Conservation (phyloP, 2,797 vertebrate species). For the Enteromius viviparus region DNA sequence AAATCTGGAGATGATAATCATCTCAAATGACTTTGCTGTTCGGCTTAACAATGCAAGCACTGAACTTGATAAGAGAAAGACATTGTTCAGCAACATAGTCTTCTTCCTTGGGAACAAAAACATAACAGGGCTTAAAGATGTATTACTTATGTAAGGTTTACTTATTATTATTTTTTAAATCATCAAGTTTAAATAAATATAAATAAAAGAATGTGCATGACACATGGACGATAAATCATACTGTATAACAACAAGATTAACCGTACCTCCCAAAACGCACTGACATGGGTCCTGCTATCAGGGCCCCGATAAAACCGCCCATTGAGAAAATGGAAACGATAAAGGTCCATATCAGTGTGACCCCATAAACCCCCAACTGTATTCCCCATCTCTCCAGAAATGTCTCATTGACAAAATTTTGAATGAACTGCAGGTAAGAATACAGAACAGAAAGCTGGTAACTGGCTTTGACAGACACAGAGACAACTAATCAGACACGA, state of each 20-base stretch:
- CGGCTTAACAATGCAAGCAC: constrained; percentile 81
- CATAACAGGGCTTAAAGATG: neutral
- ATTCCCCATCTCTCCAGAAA: constrained; percentile 80
- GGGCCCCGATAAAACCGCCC: constrained; percentile 83
- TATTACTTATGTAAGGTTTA: neutral
- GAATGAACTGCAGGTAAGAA: constrained; percentile 80
- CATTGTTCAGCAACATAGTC: constrained; percentile 87
- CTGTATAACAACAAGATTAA: neutral
- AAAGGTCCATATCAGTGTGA: constrained; percentile 87
- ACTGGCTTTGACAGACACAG: neutral
- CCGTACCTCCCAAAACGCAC: constrained; percentile 85
- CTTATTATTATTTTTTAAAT: neutral
- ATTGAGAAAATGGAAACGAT: constrained; percentile 87
- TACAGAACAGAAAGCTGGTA: constrained; percentile 11
- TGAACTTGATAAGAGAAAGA: constrained; percentile 81
- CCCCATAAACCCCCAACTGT: constrained; percentile 73
- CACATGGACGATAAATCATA: neutral
- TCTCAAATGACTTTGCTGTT: constrained; percentile 86
- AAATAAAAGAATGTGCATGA: neutral
- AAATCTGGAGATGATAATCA: constrained; percentile 88
- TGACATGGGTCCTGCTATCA: constrained; percentile 87
- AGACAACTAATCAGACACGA: neutral
- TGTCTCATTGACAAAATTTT: constrained; percentile 85
- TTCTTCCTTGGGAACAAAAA: constrained; percentile 80
- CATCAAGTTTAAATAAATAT: neutral